Evolutionary conservation across 1,140 invertebrate species (phyloP).

Genomic region (Rhyacophila brunnea): DNA sequence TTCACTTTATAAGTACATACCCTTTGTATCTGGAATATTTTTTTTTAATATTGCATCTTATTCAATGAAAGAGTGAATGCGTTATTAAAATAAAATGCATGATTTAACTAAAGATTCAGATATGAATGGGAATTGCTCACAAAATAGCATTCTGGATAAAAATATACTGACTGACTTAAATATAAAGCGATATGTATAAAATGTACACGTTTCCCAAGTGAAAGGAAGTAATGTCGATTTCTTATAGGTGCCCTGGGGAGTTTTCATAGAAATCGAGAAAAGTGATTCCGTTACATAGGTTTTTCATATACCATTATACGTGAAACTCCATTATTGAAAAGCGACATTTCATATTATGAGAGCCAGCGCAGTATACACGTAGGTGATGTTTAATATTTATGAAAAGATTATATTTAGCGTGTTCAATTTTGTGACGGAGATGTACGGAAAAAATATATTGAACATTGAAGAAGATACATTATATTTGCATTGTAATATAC

Average conservation of each 20-base stretch:
- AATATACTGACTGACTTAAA: no score
- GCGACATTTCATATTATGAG: not conserved
- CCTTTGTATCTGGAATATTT: no score
- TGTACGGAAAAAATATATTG: not conserved
- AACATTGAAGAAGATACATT: not conserved
- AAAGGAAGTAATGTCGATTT: not conserved
- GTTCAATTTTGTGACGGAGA: slow-evolving; percentile 1
- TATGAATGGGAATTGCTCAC: no score
- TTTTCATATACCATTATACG: slow-evolving; percentile 2
- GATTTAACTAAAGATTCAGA: no score
- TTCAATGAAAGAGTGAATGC: no score
- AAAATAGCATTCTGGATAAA: no score
- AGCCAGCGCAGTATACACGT: not conserved
- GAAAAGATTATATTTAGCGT: slow-evolving; percentile 2
- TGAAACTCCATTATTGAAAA: slow-evolving; percentile 1
- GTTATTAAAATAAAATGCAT: no score
- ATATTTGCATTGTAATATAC: not conserved
- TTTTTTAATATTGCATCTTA: no score
- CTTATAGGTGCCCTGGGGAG: not conserved
- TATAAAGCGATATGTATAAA: no score
- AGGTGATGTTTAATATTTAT: slow-evolving; percentile 8
- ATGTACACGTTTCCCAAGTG: not conserved
- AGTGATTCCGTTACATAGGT: slow-evolving; percentile 2
- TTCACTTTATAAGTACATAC: no score
- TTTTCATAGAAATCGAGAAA: slow-evolving; percentile 1